Conservation (phyloP, 2,888 invertebrate genomes). For the Odontocerum albicorne region DNA sequence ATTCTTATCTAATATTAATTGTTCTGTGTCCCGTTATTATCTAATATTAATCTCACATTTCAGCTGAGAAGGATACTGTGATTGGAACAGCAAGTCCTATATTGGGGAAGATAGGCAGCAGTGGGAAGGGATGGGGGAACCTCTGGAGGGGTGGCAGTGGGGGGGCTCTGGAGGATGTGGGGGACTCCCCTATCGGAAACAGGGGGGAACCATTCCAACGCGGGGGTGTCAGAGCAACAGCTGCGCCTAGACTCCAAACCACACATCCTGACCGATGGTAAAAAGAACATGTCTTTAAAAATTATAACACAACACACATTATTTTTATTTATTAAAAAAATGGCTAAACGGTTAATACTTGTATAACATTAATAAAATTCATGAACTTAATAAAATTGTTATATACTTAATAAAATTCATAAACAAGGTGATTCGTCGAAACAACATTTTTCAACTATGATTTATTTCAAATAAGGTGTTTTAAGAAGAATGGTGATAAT, state of each 20-base stretch:
- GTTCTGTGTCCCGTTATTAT: neutral
- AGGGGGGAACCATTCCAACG: constrained; percentile 63
- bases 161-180: constrained; percentile 59
- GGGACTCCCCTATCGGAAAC: constrained; percentile 61
- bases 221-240: constrained; percentile 73
- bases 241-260: constrained; percentile 62
- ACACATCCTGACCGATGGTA: constrained; percentile 30
- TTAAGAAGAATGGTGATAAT: too few species aligned
- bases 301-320: neutral
- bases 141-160: constrained; percentile 71
- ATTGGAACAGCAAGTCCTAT: constrained; percentile 47
- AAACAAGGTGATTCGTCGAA: too few species aligned
- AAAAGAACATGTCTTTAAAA: neutral
- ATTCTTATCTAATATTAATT: too few species aligned
- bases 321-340: too few species aligned
- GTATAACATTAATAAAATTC: too few species aligned
- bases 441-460: too few species aligned
- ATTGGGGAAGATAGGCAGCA: constrained; percentile 21
- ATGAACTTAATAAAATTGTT: too few species aligned
- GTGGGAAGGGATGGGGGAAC: constrained; percentile 48
- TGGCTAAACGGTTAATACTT: too few species aligned
- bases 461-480: too few species aligned
- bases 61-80: constrained; percentile 62
- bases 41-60: constrained; percentile 37
- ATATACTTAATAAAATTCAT: too few species aligned